phyloP scores from a whole-genome alignment of 2,888 invertebrate genomes.

The Cephus spinipes region DNA sequence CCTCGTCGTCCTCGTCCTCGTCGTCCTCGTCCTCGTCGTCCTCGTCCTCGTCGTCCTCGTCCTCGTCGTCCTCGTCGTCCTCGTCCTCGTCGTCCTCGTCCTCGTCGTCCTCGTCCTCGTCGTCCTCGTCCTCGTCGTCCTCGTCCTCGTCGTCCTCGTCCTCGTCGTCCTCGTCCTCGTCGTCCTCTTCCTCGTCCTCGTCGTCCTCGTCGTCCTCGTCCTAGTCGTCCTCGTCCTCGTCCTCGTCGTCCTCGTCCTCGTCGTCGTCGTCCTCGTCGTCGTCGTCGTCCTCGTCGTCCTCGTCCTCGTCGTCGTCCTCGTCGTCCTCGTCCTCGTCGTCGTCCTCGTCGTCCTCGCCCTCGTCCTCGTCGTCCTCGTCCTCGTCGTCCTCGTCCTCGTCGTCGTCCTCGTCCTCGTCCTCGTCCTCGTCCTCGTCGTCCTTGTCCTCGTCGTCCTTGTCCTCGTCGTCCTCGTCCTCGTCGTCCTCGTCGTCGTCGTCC shows the following conservation, averaged over 20 bases:
- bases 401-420: background rate
- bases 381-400: conserved; percentile 3
- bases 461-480: too few species aligned
- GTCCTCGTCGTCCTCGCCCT: too few species aligned
- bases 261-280: background rate
- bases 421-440: too few species aligned
- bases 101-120: background rate
- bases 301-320: conserved; percentile 3
- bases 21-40: background rate
- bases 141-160: conserved; percentile 3
- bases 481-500: background rate
- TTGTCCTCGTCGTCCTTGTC: too few species aligned
- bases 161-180: background rate
- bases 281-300: conserved; percentile 1
- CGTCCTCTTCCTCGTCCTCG: background rate
- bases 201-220: background rate
- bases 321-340: conserved; percentile 3
- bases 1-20: background rate
- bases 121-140: background rate
- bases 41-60: background rate
- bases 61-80: background rate
- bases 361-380: too few species aligned
- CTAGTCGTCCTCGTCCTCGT: background rate
- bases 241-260: conserved; percentile 3
- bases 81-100: conserved; percentile 3